These are phyloP conservation scores for Limenitis arthemis DNA, from an alignment of 2,888 invertebrate genomes.

Conservation along the genomic window DNA sequence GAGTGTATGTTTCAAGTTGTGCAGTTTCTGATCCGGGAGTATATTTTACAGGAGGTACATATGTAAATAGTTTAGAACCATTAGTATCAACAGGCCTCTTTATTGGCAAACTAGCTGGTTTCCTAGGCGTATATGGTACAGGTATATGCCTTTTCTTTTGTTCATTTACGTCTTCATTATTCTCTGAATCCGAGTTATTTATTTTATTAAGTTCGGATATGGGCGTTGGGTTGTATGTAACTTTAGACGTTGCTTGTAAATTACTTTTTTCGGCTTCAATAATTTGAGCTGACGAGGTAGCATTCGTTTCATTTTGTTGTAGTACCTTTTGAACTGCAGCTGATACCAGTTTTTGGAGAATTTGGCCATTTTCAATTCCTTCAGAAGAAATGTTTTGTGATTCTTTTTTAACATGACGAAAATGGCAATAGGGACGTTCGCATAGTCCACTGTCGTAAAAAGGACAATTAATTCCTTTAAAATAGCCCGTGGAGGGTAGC, in stretches of 20 bases:
- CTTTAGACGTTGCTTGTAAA: conserved; percentile 45
- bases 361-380: conserved; percentile 62
- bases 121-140: conserved; percentile 66
- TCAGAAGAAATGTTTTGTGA: conserved; percentile 47
- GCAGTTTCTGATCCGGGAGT: conserved; percentile 53
- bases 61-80: conserved; percentile 56
- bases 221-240: conserved; percentile 76
- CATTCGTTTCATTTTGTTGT: conserved; percentile 54
- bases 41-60: conserved; percentile 54
- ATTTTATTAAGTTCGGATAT: conserved; percentile 73
- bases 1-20: conserved; percentile 53
- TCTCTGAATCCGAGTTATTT: conserved; percentile 42
- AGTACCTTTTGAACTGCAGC: conserved; percentile 75
- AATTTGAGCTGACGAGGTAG: conserved; percentile 30
- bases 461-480: conserved; percentile 88
- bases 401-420: conserved; percentile 87
- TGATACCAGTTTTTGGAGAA: conserved; percentile 72
- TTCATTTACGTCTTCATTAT: conserved; percentile 44
- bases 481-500: conserved; percentile 93
- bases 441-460: conserved; percentile 86
- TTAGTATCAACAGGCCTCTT: conserved; percentile 51
- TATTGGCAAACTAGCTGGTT: conserved; percentile 50
- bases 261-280: conserved; percentile 20
- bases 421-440: conserved; percentile 93
- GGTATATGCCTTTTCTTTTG: conserved; percentile 62